Evolutionary conservation across 2,113 vertebrate species (phyloP), one percentile per base, ranked within the genome.

Genomic region (Shinisaurus crocodilurus): DNA sequence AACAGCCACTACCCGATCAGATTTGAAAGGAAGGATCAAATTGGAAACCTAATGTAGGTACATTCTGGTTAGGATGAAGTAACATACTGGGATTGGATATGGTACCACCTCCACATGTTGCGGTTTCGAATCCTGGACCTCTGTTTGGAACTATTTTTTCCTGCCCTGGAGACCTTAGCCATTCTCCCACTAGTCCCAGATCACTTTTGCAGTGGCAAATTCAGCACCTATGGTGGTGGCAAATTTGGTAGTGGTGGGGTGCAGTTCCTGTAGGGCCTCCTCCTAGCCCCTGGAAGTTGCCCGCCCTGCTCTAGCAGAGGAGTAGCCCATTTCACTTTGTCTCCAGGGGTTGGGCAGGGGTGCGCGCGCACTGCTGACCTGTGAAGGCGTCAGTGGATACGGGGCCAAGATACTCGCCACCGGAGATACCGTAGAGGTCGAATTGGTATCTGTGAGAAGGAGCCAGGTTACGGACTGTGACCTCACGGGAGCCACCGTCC

Each of bases 391-490:
- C 93, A 50, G 92, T 92, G 20, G 95, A 96, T 57, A 96, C 40
- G 0, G 95, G 86, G 45, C 94, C 79, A 1, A 37, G 91, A 7
- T 91, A 92, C 77, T 95, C 91, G 40, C 88, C 95, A 40, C 89
- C 91, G 29, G 60, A 90, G 74, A 96, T 48, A 29, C 96, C 96
- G 1, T 95, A 96, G 40, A 97, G 92, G 80, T 96, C 85, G 57
- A 97, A 94, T 82, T 92, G 96, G 92, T 97, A 97, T 18, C 94
- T 96, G 27, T 90, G 94, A 3, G 43, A 74, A 20, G 97, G 91
- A 75, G 92, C 92, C 70, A 97, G 92, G 82, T 88, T 57, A 0
- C 74, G 67, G 18, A 97, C 0, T 0, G 91, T 94, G 90, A 86
- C 89, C 34, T 92, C 85, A 0, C 32, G 91, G 29, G 88, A 92